Conservation (phyloP, 2,797 vertebrate species). For the Setipinna tenuifilis region DNA sequence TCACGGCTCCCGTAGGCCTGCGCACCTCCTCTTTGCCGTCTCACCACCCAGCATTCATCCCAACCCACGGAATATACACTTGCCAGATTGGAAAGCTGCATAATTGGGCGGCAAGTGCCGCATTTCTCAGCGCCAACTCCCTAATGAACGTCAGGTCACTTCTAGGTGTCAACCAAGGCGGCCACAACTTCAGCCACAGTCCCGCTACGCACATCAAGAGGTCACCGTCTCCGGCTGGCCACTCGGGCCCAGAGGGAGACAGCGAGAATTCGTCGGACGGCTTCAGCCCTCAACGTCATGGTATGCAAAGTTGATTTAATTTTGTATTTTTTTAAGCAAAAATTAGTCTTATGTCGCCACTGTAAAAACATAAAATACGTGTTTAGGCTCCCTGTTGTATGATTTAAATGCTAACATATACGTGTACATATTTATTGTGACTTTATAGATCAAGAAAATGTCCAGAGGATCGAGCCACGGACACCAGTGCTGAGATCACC, state of each 20-base stretch:
- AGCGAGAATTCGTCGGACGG: conserved; percentile 84
- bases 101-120: conserved; percentile 98
- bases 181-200: conserved; percentile 66
- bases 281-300: conserved; percentile 89
- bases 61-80: conserved; percentile 96
- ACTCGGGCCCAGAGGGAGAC: conserved; percentile 79
- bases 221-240: conserved; percentile 64
- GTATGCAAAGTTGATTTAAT: conserved; percentile 65
- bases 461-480: conserved; percentile 86
- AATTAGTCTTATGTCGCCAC: neutral
- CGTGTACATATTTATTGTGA: conserved; percentile 28
- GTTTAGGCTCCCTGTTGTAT: neutral
- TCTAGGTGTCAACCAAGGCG: conserved; percentile 86
- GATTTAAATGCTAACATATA: neutral
- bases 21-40: conserved; percentile 77
- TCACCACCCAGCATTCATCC: conserved; percentile 91
- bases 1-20: conserved; percentile 75
- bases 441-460: conserved; percentile 84
- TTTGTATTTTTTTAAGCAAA: neutral
- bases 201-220: conserved; percentile 72
- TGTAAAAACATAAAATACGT: neutral
- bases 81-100: conserved; percentile 97
- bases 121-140: conserved; percentile 93
- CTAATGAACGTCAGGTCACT: conserved; percentile 93
- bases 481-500: conserved; percentile 83